phyloP scores from a whole-genome alignment of 2,888 invertebrate species.

The Bugula neritina region DNA sequence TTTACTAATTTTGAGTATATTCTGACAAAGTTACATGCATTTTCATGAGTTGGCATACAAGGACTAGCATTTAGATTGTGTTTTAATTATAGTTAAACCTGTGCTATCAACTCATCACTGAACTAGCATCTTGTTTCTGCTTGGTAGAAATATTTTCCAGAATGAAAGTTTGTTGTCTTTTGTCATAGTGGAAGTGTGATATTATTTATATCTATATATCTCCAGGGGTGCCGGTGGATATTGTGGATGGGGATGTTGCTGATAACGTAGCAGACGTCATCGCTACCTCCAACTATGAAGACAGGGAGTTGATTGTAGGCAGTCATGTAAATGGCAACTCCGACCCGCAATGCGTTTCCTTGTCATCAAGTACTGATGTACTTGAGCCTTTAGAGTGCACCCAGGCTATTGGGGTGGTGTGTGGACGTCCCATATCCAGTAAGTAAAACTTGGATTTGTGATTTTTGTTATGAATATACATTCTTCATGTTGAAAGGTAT shows the following conservation, averaged over 20 bases:
- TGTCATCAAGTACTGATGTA: neutral
- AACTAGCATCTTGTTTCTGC: too few species aligned
- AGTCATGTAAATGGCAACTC: neutral
- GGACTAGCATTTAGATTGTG: too few species aligned
- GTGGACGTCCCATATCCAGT: neutral
- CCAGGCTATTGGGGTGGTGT: neutral
- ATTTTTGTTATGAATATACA: neutral
- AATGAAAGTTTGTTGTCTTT: too few species aligned
- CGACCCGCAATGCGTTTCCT: neutral
- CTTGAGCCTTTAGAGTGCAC: neutral
- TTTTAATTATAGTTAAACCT: too few species aligned
- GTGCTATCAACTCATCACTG: too few species aligned
- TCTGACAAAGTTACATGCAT: too few species aligned
- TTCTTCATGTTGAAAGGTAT: too few species aligned
- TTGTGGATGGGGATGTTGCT: neutral
- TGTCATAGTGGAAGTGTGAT: too few species aligned
- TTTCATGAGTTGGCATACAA: too few species aligned
- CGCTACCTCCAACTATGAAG: neutral
- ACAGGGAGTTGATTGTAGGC: conserved; percentile 3
- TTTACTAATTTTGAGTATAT: too few species aligned
- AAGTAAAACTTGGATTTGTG: neutral
- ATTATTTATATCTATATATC: too few species aligned
- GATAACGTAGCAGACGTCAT: neutral
- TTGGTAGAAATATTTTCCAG: too few species aligned
- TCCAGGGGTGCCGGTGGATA: neutral